Evolutionary conservation across 1,140 invertebrate species (phyloP), one percentile per base, ranked within the genome.

Genomic region (Brachionus sp.): DNA sequence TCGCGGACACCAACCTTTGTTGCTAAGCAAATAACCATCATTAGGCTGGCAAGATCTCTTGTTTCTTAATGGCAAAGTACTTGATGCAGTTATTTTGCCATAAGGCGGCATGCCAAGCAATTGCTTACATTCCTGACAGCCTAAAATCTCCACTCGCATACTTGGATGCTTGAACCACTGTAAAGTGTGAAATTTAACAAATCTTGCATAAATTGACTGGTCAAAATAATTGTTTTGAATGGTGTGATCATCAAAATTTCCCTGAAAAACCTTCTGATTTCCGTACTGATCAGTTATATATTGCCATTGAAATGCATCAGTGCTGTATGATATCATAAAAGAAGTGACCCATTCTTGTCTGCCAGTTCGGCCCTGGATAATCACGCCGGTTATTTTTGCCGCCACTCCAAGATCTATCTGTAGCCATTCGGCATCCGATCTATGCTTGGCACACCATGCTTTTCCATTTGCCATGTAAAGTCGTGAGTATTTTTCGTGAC

Each of bases 81-180:
- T 88, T 13, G 91, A 91, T 4, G 91, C 90, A 5, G 88, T 89
- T 10, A 91, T 86, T 62, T 89, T 88, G 3, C 90, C 89, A 82
- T 90, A 90, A 0, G 91, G 90, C 7, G 90, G 90, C 35, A 90
- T 87, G 35, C 89, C 91, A 70, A 92, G 88, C 9, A 90, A 85
- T 73, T 90, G 86, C 82, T 91, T 91, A 84, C 91, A 91, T 82
- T 91, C 91, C 88, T 91, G 91, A 86, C 91, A 91, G 19, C 91
- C 91, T 39, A 91, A 85, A 73, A 91, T 87, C 85, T 92, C 91
- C 0, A 91, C 87, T 29, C 91, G 85, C 86, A 91, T 88, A 84
- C 90, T 90, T 2, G 91, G 91, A 86, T 91, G 89, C 53, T 87
- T 85, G 84, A 90, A 86, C 90, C 91, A 92, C 64, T 89, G 86